Evolutionary conservation across 2,113 vertebrate species (phyloP), one percentile per base, ranked within the genome.

Genomic region (Grammomys surdaster): DNA sequence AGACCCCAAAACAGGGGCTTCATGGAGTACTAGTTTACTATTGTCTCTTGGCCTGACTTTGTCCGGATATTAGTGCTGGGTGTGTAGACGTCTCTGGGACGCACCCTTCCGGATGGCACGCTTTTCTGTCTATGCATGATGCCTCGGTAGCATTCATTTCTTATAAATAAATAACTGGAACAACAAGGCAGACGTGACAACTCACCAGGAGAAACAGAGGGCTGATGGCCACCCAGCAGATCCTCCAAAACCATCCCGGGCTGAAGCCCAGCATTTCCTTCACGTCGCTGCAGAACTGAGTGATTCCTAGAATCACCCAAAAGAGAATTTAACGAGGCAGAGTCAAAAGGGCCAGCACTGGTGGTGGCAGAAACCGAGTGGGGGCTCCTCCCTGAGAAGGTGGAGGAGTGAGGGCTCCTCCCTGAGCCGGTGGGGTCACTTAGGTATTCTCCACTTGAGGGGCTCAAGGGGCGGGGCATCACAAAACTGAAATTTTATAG

Each of bases 201-300:
- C 99, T 99, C 97, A 99, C 99, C 99, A 99, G 96, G 91, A 99
- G 99, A 97, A 99, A 99, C 92, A 99, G 97, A 56, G 99, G 99
- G 96, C 99, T 99, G 97, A 99, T 99, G 90, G 98, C 99, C 4
- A 99, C 99, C 99, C 99, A 99, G 98, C 99, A 99, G 94, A 99
- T 96, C 97, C 98, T 98, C 99, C 99, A 99, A 97, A 99, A 99
- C 98, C 98, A 98, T 51, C 99, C 99, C 0, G 99, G 99, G 97
- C 98, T 98, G 98, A 99, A 99, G 92, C 99, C 99, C 1, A 99
- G 98, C 99, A 99, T 99, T 95, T 99, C 97, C 58, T 99, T 98
- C 97, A 99, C 95, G 4, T 99, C 99, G 0, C 98, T 99, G 98
- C 99, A 99, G 97, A 99, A 99, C 94, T 99, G 99, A 67, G 98